Base-by-base conservation (phyloP, 2,797 vertebrate genomes). In the Chrosomus eos region DNA sequence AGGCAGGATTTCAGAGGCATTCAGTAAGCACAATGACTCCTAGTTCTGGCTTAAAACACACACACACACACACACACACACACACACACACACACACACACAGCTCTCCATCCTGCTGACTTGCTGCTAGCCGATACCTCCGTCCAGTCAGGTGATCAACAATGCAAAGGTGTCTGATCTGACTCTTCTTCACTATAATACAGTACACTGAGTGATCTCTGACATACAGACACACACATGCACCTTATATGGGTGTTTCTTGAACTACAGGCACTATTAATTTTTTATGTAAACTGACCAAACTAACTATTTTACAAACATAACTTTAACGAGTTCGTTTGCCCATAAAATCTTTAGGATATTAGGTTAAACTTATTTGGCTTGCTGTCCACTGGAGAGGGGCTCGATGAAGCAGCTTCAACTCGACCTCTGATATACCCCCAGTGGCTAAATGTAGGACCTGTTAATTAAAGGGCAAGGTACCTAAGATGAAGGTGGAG, bases 121-220 rank as follows among this genome's bases (percentile, higher is more conserved):
- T 68, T 31, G 43, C 64, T 76, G 60, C 81, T 40, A 86, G 40
- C 51, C 3, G 70, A 83, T 51, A 80, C 77, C 40, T 53, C 67
- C 3, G 7, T 62, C 55, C 19, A n/a, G 72, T 77, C 82, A 66
- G 45, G 73, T 66, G 74, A 31, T 40, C 66, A 81, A 70, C 7
- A 67, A 51, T 36, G 28, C 40, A 67, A 68, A 67, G 62, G 28
- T 53, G 43, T 68, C 43, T 80, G 45, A 51, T 19, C 23, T 23
- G 33, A 53, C 11, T 9, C 26, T 36, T 31, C 14, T 18, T 51
- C 64, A 36, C 45, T n/a, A 5, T 43, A 21, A 68, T 21, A 40
- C 51, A 21, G 53, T 21, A 40, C 51, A 60, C 31, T 51, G 53
- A 5, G 1, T 19, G 19, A 43, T 45, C 18, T 51, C 43, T 9